These are phyloP conservation scores for Linnaemya tessellans DNA, from an alignment of 2,888 invertebrate genomes.

Conservation along the genomic window DNA sequence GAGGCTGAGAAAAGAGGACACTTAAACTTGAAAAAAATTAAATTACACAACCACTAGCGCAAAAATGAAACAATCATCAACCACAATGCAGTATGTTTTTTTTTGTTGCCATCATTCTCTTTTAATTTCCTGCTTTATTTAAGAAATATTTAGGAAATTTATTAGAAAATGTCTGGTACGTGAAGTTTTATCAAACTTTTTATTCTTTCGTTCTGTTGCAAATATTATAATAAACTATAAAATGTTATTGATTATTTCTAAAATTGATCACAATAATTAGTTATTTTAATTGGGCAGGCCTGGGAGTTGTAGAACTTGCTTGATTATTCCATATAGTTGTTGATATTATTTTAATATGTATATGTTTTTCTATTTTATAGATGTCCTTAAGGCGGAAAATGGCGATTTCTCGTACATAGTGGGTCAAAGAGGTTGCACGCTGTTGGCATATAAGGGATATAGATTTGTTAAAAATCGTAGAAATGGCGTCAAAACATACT, in stretches of 20 bases:
- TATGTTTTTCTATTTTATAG: conserved; percentile 58
- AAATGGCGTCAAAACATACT: conserved; percentile 82
- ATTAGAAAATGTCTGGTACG: neutral
- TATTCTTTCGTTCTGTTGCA: conserved; percentile 9
- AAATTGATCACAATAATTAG: conserved; percentile 20
- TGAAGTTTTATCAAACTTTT: conserved; percentile 19
- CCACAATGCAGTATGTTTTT: conserved; percentile 41
- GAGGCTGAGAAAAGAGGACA: conserved; percentile 4
- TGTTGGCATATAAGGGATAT: conserved; percentile 80
- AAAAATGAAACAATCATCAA: conserved; percentile 26
- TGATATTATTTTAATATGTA: conserved; percentile 55
- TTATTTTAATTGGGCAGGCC: conserved; percentile 43
- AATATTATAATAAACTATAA: conserved; percentile 58
- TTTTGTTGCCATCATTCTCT: conserved; percentile 12
- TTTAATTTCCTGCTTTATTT: conserved; percentile 23
- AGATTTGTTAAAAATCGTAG: conserved; percentile 82
- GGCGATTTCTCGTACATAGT: conserved; percentile 74
- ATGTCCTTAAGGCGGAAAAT: conserved; percentile 41
- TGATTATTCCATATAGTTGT: neutral
- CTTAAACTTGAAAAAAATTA: neutral
- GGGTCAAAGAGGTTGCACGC: conserved; percentile 82
- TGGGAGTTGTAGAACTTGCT: conserved; percentile 14
- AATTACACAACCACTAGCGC: conserved; percentile 16
- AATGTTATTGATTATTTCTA: conserved; percentile 51
- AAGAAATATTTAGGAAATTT: conserved; percentile 22